Conservation (phyloP, 2,888 invertebrate species). For the Oxyteleia sp. region DNA sequence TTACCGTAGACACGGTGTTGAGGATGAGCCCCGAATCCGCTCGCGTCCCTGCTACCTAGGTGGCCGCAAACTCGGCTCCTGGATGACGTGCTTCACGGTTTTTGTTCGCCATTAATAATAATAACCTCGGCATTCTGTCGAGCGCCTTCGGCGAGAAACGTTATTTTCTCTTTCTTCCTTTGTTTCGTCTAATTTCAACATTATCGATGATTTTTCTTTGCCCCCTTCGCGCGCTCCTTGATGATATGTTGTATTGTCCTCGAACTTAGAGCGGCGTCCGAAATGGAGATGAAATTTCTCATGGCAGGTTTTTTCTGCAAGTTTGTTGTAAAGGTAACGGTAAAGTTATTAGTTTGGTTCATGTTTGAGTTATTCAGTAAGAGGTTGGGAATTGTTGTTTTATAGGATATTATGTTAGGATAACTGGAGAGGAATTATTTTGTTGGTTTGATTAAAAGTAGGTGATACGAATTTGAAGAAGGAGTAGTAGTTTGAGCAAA, state of each 20-base stretch:
- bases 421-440: no score
- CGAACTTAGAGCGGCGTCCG: not conserved
- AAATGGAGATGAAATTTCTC: not conserved
- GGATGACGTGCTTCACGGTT: conserved; percentile 83
- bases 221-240: conserved; percentile 5
- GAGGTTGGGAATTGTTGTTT: no score
- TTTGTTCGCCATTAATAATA: conserved; percentile 84
- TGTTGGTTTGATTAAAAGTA: no score
- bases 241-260: conserved; percentile 17
- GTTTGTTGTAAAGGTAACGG: no score
- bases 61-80: conserved; percentile 82
- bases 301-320: not conserved
- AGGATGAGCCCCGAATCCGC: conserved; percentile 76
- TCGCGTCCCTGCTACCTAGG: conserved; percentile 81
- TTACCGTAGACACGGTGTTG: conserved; percentile 81
- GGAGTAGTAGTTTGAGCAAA: no score
- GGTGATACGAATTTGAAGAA: no score
- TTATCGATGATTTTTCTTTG: conserved; percentile 61
- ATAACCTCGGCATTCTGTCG: conserved; percentile 76
- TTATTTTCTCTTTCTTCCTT: conserved; percentile 65
- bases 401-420: no score
- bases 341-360: no score
- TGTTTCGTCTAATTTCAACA: conserved; percentile 51
- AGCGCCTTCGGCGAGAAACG: conserved; percentile 71
- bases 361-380: no score